A percentile compares a stretch with the other conserved stretches of the same genome.
phyloP scores from a whole-genome alignment of 2,113 vertebrate species.

The Meles meles region DNA sequence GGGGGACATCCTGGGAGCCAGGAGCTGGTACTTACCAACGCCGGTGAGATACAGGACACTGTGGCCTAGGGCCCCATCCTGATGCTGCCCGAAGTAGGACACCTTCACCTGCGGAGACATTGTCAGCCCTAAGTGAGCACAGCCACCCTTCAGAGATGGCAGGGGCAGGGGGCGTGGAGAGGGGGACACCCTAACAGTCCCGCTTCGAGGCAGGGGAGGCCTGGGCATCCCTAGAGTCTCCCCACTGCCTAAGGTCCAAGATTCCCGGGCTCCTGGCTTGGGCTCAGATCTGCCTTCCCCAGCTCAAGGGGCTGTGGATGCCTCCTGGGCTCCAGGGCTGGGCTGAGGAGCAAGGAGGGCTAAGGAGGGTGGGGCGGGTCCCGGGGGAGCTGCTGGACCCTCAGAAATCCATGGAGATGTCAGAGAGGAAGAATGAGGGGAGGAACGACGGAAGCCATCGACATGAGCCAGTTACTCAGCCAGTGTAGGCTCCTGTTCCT shows the following conservation, averaged over 20 bases:
- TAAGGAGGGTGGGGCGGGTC: neutral
- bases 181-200: neutral
- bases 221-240: fast-evolving
- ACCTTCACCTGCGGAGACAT: conserved; percentile 78
- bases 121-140: neutral
- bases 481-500: neutral
- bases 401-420: neutral
- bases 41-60: conserved; percentile 81
- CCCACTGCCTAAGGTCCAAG: neutral
- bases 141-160: neutral
- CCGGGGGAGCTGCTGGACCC: neutral
- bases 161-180: fast-evolving
- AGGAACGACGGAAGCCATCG: neutral
- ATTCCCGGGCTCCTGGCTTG: fast-evolving
- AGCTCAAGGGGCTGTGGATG: neutral
- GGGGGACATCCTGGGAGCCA: fast-evolving
- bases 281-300: neutral
- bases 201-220: neutral
- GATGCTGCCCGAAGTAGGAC: conserved; percentile 71
- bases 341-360: neutral
- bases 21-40: conserved; percentile 71
- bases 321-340: neutral
- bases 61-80: conserved; percentile 47
- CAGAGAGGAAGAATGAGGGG: neutral
- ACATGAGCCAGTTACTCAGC: neutral